Percentiles rank a stretch among this genome's conserved stretches.
Conservation (phyloP, 1,140 invertebrate genomes). For the Sinonovacula constricta region DNA sequence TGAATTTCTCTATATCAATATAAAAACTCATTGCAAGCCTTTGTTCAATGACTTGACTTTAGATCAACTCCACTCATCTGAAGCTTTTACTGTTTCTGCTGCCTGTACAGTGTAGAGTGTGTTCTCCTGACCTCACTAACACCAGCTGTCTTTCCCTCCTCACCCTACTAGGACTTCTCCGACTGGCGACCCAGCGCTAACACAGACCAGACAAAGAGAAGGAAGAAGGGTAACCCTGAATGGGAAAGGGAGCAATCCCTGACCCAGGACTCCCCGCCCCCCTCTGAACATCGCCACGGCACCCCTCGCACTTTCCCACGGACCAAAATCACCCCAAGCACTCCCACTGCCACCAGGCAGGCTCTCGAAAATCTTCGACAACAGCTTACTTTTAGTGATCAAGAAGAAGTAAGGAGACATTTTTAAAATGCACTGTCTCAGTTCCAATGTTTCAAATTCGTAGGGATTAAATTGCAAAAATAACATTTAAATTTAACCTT, state of each 20-base stretch:
- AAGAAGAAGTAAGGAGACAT: constrained; percentile 75
- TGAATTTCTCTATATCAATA: too few relatives aligned
- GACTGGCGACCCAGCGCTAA: constrained; percentile 68
- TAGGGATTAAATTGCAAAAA: too few relatives aligned
- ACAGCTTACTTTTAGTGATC: constrained; percentile 74
- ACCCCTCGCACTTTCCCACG: constrained; percentile 71
- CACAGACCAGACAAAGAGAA: constrained; percentile 66
- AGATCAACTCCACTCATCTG: too few relatives aligned
- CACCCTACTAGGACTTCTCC: constrained; percentile 69
- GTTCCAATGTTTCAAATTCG: too few relatives aligned
- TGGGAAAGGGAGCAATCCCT: constrained; percentile 73
- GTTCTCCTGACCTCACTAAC: not conserved
- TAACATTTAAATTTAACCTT: too few relatives aligned
- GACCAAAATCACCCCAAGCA: constrained; percentile 68
- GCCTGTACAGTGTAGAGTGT: not conserved
- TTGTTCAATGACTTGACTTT: too few relatives aligned
- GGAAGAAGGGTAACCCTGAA: constrained; percentile 75
- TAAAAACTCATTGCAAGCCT: too few relatives aligned
- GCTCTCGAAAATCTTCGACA: constrained; percentile 74
- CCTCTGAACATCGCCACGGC: constrained; percentile 67
- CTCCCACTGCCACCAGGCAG: constrained; percentile 68
- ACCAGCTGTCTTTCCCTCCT: not conserved
- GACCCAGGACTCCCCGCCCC: constrained; percentile 70
- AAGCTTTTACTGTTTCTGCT: too few relatives aligned
- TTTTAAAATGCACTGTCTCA: too few relatives aligned